These are phyloP conservation scores for Arrhopalites spinosus DNA, from an alignment of 2,888 invertebrate genomes.

Conservation along the genomic window DNA sequence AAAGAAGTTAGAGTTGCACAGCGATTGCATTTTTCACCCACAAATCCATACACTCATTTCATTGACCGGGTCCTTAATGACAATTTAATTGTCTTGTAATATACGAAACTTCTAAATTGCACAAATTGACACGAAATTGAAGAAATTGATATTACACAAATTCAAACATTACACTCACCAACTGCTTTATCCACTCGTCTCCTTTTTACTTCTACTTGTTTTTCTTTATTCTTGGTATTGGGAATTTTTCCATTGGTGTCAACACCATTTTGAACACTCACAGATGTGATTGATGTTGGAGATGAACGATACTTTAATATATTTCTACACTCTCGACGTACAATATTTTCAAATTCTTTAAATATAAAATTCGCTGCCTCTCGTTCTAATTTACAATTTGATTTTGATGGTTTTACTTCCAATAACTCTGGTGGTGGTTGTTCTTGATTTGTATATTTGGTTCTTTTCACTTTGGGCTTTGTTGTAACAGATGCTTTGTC, in stretches of 20 bases:
- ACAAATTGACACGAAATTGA: too few relatives aligned
- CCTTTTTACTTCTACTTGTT: neutral
- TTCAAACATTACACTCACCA: too few relatives aligned
- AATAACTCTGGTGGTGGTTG: neutral
- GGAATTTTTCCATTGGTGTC: neutral
- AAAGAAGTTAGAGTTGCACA: too few relatives aligned
- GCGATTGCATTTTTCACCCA: too few relatives aligned
- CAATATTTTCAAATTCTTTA: conserved; percentile 53
- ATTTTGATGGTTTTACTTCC: conserved; percentile 14
- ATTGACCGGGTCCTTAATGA: too few relatives aligned
- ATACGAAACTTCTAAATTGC: too few relatives aligned
- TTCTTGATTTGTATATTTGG: conserved; percentile 6
- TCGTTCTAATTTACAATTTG: conserved; percentile 22
- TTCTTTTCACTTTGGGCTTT: neutral
- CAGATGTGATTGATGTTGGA: conserved; percentile 3
- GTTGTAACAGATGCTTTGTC: neutral
- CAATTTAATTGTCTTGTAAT: too few relatives aligned
- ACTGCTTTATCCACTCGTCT: conserved; percentile 29
- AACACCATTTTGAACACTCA: neutral
- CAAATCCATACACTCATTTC: too few relatives aligned
- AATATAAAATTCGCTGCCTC: conserved; percentile 38
- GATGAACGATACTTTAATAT: conserved; percentile 29
- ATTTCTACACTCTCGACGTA: conserved; percentile 48
- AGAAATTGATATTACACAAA: too few relatives aligned
- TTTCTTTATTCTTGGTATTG: neutral